Evolutionary conservation across 1,140 invertebrate genomes (phyloP).

Genomic region (Magallana ariakensis): DNA sequence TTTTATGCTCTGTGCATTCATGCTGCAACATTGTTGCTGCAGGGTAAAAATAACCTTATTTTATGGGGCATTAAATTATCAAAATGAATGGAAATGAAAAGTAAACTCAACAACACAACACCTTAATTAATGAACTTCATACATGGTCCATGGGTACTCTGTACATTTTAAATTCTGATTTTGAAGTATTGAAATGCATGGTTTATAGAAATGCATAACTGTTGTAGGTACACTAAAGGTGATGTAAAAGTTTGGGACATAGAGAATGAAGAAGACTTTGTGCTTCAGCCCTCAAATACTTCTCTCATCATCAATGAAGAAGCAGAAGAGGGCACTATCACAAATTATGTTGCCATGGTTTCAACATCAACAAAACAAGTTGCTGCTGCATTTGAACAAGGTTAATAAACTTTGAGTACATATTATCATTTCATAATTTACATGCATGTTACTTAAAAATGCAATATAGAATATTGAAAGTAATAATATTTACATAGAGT

Average conservation of each 20-base stretch:
- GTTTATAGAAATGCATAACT: not conserved
- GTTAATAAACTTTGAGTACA: conserved; percentile 50
- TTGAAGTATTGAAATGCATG: not conserved
- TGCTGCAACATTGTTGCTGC: conserved; percentile 66
- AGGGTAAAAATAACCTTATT: conserved; percentile 65
- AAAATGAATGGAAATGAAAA: too few species aligned
- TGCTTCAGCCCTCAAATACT: conserved; percentile 74
- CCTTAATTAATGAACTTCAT: too few species aligned
- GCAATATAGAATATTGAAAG: too few species aligned
- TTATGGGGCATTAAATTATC: not conserved
- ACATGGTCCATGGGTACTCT: too few species aligned
- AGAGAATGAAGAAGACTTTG: conserved; percentile 63
- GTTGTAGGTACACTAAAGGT: conserved; percentile 72
- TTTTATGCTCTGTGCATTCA: conserved; percentile 71
- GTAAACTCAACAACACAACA: too few species aligned
- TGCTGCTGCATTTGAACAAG: conserved; percentile 72
- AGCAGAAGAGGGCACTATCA: conserved; percentile 64
- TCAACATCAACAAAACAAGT: conserved; percentile 55
- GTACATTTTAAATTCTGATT: not conserved
- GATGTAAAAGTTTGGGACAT: conserved; percentile 73
- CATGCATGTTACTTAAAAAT: too few species aligned
- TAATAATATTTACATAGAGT: too few species aligned
- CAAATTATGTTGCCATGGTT: conserved; percentile 60
- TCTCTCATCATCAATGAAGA: conserved; percentile 69
- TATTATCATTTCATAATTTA: too few species aligned